Evolutionary conservation across 2,797 vertebrate species (phyloP).

Genomic region (Rhinichthys osculus): DNA sequence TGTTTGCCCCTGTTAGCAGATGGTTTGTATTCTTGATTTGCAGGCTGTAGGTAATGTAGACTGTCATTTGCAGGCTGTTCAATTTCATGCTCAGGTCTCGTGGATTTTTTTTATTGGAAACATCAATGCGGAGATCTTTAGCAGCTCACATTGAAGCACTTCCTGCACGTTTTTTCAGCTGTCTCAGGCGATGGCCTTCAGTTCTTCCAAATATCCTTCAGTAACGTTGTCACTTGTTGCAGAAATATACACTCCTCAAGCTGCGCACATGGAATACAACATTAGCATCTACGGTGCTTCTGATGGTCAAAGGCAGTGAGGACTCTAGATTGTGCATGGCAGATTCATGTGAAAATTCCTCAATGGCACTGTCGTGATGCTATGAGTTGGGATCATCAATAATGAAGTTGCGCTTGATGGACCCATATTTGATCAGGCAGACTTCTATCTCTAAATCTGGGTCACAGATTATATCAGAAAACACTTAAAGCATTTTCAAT

Average conservation of each 20-base stretch:
- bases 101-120: background rate
- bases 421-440: slow-evolving; percentile 23
- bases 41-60: too few species aligned
- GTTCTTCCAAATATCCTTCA: background rate
- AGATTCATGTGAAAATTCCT: too few species aligned
- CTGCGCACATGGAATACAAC: slow-evolving; percentile 4
- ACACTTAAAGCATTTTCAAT: too few species aligned
- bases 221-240: slow-evolving; percentile 19
- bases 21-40: too few species aligned
- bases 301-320: too few species aligned
- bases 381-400: slow-evolving; percentile 6
- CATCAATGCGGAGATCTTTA: too few species aligned
- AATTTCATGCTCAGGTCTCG: too few species aligned
- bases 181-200: slow-evolving; percentile 28
- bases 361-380: slow-evolving; percentile 11
- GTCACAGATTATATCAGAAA: background rate
- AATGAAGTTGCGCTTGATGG: background rate
- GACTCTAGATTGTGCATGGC: too few species aligned
- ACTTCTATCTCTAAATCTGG: slow-evolving; percentile 34
- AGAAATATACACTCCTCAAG: slow-evolving; percentile 29
- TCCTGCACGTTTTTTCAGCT: slow-evolving; percentile 10
- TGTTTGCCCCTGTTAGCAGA: too few species aligned
- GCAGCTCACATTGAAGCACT: slow-evolving; percentile 11
- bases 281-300: too few species aligned
- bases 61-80: background rate